Evolutionary conservation across 2,797 vertebrate genomes (phyloP).

Genomic region (Gymnothorax reevesii): DNA sequence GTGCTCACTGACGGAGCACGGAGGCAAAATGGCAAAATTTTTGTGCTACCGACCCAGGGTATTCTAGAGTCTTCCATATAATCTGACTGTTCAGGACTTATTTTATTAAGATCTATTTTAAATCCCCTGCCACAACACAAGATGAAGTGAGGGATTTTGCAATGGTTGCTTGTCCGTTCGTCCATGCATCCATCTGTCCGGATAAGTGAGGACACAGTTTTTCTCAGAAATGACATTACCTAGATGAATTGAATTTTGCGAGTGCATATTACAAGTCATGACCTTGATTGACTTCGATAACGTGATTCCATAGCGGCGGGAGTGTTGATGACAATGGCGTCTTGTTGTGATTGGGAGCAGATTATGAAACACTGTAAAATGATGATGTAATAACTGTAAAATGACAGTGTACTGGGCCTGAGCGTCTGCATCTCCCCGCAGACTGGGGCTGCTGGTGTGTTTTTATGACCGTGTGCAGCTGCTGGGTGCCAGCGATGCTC

Average conservation of each 20-base stretch:
- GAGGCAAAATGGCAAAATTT: background rate
- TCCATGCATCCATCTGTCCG: no score
- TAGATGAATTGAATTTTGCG: no score
- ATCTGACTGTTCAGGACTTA: background rate
- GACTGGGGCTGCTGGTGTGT: slow-evolving; percentile 77
- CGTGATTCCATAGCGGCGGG: no score
- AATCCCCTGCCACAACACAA: no score
- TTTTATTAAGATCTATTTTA: background rate
- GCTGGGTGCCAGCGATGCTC: slow-evolving; percentile 66
- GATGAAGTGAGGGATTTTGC: no score
- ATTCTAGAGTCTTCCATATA: background rate
- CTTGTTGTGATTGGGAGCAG: background rate
- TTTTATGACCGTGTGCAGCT: slow-evolving; percentile 71
- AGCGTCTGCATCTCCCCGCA: slow-evolving; percentile 32
- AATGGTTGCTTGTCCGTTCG: no score
- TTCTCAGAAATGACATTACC: no score
- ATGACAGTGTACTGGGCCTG: background rate
- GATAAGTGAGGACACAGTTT: no score
- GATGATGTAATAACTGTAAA: background rate
- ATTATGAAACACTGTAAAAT: background rate
- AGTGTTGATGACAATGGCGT: no score
- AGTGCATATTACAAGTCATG: no score
- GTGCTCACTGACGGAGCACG: background rate
- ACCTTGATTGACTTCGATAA: no score
- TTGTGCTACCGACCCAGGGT: background rate